These are phyloP conservation scores for Pogonus chalceus DNA, from an alignment of 1,140 invertebrate genomes.

Conservation along the genomic window DNA sequence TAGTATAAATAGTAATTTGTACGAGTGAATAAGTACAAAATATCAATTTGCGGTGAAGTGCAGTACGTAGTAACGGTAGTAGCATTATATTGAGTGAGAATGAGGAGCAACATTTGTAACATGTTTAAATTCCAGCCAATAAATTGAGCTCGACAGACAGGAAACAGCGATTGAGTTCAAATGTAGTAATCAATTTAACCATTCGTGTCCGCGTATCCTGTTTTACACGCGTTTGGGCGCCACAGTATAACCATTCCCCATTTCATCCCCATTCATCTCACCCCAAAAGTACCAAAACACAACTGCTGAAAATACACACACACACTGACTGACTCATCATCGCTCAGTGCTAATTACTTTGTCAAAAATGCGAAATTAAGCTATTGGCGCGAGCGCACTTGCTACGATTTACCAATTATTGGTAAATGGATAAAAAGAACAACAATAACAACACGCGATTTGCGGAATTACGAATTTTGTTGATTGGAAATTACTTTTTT, in stretches of 20 bases:
- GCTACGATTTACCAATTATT: neutral
- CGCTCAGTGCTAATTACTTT: neutral
- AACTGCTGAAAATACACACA: no score
- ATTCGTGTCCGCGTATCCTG: constrained; percentile 16
- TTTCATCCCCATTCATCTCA: neutral
- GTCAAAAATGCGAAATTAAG: constrained; percentile 2
- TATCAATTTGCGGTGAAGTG: no score
- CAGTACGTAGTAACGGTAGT: no score
- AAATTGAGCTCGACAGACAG: constrained; percentile 14
- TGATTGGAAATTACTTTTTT: constrained; percentile 5
- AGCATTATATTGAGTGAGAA: no score
- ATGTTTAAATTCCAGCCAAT: neutral
- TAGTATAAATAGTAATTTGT: no score
- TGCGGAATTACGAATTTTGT: constrained; percentile 2
- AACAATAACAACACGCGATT: neutral
- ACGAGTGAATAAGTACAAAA: no score
- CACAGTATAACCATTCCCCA: neutral
- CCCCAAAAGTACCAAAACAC: neutral
- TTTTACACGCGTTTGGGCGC: constrained; percentile 15
- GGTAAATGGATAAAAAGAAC: neutral
- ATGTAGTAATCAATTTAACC: constrained; percentile 24
- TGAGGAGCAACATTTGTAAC: no score
- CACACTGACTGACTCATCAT: neutral
- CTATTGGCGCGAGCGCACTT: neutral
- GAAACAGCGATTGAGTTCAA: constrained; percentile 24